A percentile compares a stretch with the other conserved stretches of the same genome.
Evolutionary conservation across 2,797 vertebrate species (phyloP).

Genomic region (Kryptopterus vitreolus): DNA sequence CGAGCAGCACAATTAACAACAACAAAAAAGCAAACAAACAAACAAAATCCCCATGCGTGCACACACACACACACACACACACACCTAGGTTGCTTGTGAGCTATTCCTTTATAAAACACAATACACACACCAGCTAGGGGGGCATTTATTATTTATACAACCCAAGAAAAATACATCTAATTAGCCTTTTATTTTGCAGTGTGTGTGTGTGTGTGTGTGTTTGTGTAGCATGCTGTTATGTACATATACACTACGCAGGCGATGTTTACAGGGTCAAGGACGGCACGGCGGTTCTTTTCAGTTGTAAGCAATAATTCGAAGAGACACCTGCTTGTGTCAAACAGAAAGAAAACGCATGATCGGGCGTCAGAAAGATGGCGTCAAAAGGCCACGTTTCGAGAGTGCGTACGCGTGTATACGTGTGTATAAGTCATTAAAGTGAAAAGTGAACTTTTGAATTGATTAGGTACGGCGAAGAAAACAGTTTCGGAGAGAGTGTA

Average conservation of each 20-base stretch:
- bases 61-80: slow-evolving; percentile 44
- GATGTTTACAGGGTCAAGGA: slow-evolving; percentile 31
- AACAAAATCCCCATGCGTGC: slow-evolving; percentile 43
- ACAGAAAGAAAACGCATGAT: neutral
- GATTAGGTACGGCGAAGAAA: slow-evolving; percentile 44
- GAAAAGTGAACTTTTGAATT: slow-evolving; percentile 3
- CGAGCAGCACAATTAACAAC: slow-evolving; percentile 49
- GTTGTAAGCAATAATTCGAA: neutral
- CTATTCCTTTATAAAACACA: slow-evolving; percentile 53
- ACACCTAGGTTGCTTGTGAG: slow-evolving; percentile 50
- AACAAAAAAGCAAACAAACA: slow-evolving; percentile 54
- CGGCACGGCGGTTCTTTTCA: slow-evolving; percentile 13
- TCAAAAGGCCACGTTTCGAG: neutral
- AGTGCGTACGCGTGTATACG: slow-evolving; percentile 32
- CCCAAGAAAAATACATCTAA: slow-evolving; percentile 20
- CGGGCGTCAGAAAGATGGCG: neutral
- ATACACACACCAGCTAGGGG: slow-evolving; percentile 50
- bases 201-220: slow-evolving; percentile 28
- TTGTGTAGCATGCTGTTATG: neutral
- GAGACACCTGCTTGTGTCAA: neutral
- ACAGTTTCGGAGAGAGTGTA: slow-evolving; percentile 52
- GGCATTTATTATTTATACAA: slow-evolving; percentile 55
- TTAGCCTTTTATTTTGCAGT: slow-evolving; percentile 7
- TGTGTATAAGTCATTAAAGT: slow-evolving; percentile 19
- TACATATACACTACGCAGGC: slow-evolving; percentile 5